Conservation (phyloP, 2,113 vertebrate species). For the Rhizomys pruinosus region DNA sequence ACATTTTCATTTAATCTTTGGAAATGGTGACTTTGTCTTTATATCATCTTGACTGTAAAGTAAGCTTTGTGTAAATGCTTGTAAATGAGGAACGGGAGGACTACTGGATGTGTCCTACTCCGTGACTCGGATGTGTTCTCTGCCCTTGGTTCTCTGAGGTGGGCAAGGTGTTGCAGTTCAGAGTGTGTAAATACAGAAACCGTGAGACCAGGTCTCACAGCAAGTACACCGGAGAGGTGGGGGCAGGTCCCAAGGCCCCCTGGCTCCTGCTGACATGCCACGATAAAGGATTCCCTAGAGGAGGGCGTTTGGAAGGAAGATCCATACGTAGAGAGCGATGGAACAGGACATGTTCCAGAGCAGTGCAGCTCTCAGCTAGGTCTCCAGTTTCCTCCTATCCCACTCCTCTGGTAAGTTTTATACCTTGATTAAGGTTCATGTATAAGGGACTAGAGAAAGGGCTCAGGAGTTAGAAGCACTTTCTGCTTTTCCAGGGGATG, state of each 20-base stretch:
- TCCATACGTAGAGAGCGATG: rapidly evolving
- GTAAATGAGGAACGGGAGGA: too few species aligned
- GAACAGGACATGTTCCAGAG: neutral
- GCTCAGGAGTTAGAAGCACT: too few species aligned
- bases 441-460: neutral
- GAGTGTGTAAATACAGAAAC: neutral
- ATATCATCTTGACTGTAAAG: neutral
- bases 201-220: neutral
- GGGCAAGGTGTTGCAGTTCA: neutral
- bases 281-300: too few species aligned
- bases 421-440: neutral
- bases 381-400: neutral
- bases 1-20: neutral
- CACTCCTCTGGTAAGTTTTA: neutral
- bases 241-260: neutral
- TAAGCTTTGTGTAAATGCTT: too few species aligned
- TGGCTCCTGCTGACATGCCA: rapidly evolving
- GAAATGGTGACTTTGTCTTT: neutral
- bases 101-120: too few species aligned
- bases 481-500: too few species aligned
- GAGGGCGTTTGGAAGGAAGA: neutral
- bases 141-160: neutral
- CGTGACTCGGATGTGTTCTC: too few species aligned
- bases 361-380: rapidly evolving
- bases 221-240: neutral